Evolutionary conservation across 2,113 vertebrate species (phyloP).

Genomic region (Acrocephalus kingi): DNA sequence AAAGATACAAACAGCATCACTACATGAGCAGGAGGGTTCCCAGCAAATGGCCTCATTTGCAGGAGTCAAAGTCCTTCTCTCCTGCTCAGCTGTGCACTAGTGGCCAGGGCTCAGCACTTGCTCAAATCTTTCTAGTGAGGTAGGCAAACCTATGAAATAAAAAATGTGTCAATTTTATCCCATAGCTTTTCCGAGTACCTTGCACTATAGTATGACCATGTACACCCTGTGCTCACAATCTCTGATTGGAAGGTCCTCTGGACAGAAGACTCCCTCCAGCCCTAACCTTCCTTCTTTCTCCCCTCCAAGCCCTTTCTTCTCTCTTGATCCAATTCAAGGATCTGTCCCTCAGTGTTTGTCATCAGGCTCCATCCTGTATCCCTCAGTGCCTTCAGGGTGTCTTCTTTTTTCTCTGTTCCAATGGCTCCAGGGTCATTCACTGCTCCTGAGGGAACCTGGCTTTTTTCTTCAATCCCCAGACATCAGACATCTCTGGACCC

Average conservation of each 20-base stretch:
- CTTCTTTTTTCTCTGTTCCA: slow-evolving; percentile 21
- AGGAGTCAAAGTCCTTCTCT: background rate
- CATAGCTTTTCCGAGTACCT: background rate
- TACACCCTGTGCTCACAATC: background rate
- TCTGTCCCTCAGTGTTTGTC: background rate
- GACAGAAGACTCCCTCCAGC: background rate
- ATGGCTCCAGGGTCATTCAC: slow-evolving; percentile 37
- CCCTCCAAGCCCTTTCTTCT: background rate
- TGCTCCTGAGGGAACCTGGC: slow-evolving; percentile 29
- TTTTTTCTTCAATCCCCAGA: slow-evolving; percentile 35
- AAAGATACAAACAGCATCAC: background rate
- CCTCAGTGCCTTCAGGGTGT: slow-evolving; percentile 46
- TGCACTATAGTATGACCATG: background rate
- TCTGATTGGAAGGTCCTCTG: background rate
- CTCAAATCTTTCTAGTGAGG: background rate
- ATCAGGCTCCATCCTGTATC: background rate
- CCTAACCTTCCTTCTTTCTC: background rate
- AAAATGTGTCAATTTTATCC: background rate
- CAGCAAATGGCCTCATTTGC: background rate
- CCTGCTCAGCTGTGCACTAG: background rate
- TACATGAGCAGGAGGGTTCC: background rate
- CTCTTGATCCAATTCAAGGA: background rate
- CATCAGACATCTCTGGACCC: slow-evolving; percentile 45
- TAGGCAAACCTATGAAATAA: background rate
- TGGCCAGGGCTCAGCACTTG: background rate